Evolutionary conservation across 2,888 invertebrate species (phyloP).

Genomic region (Diploptera punctata): DNA sequence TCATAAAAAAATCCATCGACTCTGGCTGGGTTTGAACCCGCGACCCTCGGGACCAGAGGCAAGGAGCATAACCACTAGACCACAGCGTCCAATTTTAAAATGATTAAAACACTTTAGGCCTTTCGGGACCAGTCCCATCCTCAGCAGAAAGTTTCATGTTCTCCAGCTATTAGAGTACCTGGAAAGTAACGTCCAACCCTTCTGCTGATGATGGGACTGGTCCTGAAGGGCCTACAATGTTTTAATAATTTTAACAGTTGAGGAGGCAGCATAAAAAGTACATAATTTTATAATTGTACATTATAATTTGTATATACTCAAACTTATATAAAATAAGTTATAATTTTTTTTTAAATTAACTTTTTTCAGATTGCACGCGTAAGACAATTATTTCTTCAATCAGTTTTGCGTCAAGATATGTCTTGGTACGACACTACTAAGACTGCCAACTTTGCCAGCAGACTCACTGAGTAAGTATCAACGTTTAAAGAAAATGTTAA

Average conservation of each 20-base stretch:
- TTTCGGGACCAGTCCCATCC: too few species aligned
- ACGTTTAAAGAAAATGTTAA: too few species aligned
- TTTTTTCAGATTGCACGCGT: conserved; percentile 54
- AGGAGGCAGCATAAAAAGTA: not conserved
- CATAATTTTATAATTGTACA: not conserved
- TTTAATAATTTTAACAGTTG: too few species aligned
- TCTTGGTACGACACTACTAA: conserved; percentile 55
- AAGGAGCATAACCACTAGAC: too few species aligned
- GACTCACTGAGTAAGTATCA: conserved; percentile 53
- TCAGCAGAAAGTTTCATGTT: too few species aligned
- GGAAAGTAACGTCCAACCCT: not conserved
- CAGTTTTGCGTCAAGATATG: conserved; percentile 55
- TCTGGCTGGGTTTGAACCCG: too few species aligned
- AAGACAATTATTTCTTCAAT: conserved; percentile 54
- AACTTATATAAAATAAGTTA: not conserved
- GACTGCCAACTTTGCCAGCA: conserved; percentile 53
- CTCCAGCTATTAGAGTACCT: not conserved
- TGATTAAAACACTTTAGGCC: too few species aligned
- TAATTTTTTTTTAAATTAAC: not conserved
- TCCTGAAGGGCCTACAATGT: too few species aligned
- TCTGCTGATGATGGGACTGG: not conserved
- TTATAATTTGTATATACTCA: not conserved
- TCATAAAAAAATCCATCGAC: too few species aligned
- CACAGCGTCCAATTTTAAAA: too few species aligned
- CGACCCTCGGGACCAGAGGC: too few species aligned